phyloP scores from a whole-genome alignment of 92 coral and sea anemone genomes.

The Bergia puertoricense region DNA sequence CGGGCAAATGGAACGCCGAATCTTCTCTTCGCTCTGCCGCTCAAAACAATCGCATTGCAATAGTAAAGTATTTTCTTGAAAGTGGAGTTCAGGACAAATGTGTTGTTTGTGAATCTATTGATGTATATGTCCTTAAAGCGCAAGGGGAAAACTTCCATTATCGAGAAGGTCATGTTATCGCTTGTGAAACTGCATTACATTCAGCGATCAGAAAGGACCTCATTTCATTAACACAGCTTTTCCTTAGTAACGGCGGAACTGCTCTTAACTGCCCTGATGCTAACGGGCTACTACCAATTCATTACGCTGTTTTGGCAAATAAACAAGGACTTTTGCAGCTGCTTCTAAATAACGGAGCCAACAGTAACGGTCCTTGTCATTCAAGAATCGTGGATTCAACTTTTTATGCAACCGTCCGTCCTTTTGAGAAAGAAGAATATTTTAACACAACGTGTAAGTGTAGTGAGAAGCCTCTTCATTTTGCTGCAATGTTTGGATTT shows the following conservation, averaged over 20 bases:
- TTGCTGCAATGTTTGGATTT: conserved; percentile 31
- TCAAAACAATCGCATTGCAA: not conserved
- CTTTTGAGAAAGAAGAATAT: not conserved
- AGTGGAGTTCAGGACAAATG: conserved; percentile 30
- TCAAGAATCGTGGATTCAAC: not conserved
- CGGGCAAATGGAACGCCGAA: not conserved
- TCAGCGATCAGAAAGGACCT: conserved; percentile 11
- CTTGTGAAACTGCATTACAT: conserved; percentile 18
- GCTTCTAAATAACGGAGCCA: not conserved
- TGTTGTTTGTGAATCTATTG: not conserved
- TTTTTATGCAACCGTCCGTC: not conserved
- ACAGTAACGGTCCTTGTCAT: not conserved
- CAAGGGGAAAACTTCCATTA: not conserved
- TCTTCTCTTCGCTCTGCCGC: conserved; percentile 25
- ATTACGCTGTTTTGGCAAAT: conserved; percentile 23
- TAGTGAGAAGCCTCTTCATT: not conserved
- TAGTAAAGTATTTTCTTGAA: conserved; percentile 19
- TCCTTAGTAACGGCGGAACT: not conserved
- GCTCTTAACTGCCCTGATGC: conserved; percentile 12
- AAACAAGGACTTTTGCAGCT: not conserved
- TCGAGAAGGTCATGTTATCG: conserved; percentile 10
- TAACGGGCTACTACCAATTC: conserved; percentile 20
- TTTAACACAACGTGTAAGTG: conserved; percentile 5
- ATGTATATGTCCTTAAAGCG: not conserved
- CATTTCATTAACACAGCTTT: not conserved